Base-by-base conservation (phyloP, 2,113 vertebrate species). In the Cheilinus undulatus region DNA sequence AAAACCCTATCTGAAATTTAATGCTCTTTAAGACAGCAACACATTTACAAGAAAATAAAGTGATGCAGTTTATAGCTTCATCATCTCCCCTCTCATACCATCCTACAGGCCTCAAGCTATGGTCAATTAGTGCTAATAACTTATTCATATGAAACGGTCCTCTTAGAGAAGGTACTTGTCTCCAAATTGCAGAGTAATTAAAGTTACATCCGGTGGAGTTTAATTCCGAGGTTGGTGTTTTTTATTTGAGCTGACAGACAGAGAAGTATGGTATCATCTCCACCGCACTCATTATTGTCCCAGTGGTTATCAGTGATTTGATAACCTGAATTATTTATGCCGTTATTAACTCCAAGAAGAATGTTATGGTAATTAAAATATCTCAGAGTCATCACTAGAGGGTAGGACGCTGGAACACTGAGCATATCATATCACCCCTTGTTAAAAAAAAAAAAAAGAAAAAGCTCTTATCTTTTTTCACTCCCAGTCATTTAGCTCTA, bases 251-350 rank as follows among this genome's bases (percentile, higher is more conserved):
- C 24, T 32, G 63, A 77, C n/a, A 49, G 61, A 63, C 30, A 38
- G 19, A 48, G 59, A 48, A 32, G 5, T 60, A 69, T 26, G 54
- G 63, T 51, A 40, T 58, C 8, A 43, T 74, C 51, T 66, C 23
- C 42, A 46, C 63, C 52, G 32, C 46, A 22, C 63, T 52, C 46
- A 65, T 74, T 60, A 76, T 61, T 73, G 46, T 76, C 46, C 57
- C 59, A 56, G 51, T 3, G 24, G 72, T 64, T 73, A 40, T 48
- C 60, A 51, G 14, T 68, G 74, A 76, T 74, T 83, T 67, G 60
- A 88, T 77, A 78, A 57, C 20, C 73, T 86, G 74, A 82, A 83
- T 88, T 85, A 86, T 84, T 80, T 71, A 88, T 84, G 56, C 30
- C 14, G 30, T 56, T 49, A 65, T 80, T 73, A 83, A 85, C 46